A percentile compares a stretch with the other conserved stretches of the same genome.
phyloP scores from a whole-genome alignment of 2,888 invertebrate genomes.

The Cheilosia pagana region DNA sequence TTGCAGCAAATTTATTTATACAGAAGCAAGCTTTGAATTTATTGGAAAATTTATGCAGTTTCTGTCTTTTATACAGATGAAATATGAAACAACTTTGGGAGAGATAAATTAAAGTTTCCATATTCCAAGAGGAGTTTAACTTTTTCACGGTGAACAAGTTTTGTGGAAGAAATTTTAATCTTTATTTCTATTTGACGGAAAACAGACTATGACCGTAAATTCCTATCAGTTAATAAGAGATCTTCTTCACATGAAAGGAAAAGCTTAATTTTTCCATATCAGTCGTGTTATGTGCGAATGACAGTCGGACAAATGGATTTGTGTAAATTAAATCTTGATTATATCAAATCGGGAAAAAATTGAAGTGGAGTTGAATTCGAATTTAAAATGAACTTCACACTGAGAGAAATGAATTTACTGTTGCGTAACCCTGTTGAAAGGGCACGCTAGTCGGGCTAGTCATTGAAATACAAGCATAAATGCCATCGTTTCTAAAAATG shows the following conservation, averaged over 20 bases:
- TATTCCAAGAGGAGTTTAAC: no score
- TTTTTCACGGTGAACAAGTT: no score
- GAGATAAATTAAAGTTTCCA: background rate
- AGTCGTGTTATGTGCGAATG: background rate
- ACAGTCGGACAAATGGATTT: constrained; percentile 2
- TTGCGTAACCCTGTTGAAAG: no score
- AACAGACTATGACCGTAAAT: background rate
- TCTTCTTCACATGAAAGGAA: background rate
- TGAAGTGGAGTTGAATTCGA: background rate
- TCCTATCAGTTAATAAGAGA: background rate
- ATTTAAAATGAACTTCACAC: background rate
- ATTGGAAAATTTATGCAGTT: background rate
- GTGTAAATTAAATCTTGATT: constrained; percentile 24
- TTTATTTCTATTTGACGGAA: background rate
- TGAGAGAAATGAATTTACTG: no score
- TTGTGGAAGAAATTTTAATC: no score
- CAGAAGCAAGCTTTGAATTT: background rate
- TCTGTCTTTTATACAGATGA: background rate
- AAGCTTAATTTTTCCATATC: background rate
- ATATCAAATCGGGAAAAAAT: background rate
- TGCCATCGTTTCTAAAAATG: no score
- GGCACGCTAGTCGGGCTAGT: no score
- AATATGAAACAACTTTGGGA: background rate
- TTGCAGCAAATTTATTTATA: background rate
- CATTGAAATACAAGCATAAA: no score